Conservation (phyloP, 1,140 invertebrate species). For the Halyomorpha halys region DNA sequence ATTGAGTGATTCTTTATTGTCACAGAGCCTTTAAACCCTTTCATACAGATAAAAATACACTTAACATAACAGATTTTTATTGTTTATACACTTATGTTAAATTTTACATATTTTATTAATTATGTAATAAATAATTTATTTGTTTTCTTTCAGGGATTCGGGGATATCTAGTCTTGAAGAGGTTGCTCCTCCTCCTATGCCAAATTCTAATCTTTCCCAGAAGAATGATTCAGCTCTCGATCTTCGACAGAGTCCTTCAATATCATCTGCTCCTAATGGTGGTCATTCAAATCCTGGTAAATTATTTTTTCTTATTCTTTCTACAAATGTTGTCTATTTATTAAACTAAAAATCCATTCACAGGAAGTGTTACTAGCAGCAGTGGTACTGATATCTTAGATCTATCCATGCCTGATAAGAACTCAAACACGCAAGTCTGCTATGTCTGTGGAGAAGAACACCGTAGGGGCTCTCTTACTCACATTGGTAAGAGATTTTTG, state of each 20-base stretch:
- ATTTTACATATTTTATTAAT: too few species aligned
- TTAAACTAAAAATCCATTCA: not conserved
- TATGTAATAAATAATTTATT: too few species aligned
- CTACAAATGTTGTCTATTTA: not conserved
- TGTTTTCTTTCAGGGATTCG: conserved; percentile 20
- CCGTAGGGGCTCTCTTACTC: conserved; percentile 59
- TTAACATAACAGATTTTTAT: too few species aligned
- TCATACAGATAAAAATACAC: too few species aligned
- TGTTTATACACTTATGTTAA: too few species aligned
- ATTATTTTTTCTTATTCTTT: not conserved
- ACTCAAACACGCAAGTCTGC: conserved; percentile 76
- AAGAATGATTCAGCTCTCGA: conserved; percentile 49
- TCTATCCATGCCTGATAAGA: conserved; percentile 82
- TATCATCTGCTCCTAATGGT: conserved; percentile 35
- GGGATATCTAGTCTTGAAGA: conserved; percentile 4
- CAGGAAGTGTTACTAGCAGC: conserved; percentile 26
- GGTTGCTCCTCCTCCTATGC: not conserved
- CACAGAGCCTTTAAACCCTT: too few species aligned
- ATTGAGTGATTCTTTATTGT: too few species aligned
- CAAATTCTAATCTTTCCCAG: not conserved
- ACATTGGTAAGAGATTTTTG: conserved; percentile 36
- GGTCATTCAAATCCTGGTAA: conserved; percentile 28
- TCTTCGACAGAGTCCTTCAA: conserved; percentile 46
- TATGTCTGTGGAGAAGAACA: conserved; percentile 83
- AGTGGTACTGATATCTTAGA: conserved; percentile 61